phyloP scores from a whole-genome alignment of 2,113 vertebrate genomes.

The Mormoops blainvillei region DNA sequence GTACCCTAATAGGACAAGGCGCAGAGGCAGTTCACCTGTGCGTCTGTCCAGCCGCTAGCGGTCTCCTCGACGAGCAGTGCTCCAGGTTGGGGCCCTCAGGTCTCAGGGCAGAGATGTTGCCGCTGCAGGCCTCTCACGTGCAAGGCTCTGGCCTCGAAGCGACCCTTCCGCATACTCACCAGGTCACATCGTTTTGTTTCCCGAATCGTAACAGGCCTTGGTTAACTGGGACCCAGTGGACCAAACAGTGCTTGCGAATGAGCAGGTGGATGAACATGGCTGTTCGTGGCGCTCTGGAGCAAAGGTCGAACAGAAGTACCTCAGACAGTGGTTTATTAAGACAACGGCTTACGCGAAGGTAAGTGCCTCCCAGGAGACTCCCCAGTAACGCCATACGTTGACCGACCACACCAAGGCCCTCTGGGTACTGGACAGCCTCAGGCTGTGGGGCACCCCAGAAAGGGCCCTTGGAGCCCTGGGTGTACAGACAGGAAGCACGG shows the following conservation, averaged over 20 bases:
- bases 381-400: accelerated
- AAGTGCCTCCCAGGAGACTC: neutral
- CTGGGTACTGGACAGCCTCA: no score
- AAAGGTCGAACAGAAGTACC: conserved; percentile 93
- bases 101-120: neutral
- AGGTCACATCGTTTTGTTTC: conserved; percentile 6
- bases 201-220: conserved; percentile 82
- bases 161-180: neutral
- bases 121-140: accelerated
- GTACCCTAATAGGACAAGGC: neutral
- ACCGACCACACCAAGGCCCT: neutral
- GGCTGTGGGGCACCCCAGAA: neutral
- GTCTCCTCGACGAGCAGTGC: neutral
- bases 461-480: neutral
- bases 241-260: conserved; percentile 95
- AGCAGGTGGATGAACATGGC: conserved; percentile 95
- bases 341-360: conserved; percentile 94
- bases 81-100: neutral
- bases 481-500: neutral
- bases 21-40: accelerated
- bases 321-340: conserved; percentile 97
- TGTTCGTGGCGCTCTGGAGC: conserved; percentile 96
- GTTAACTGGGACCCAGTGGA: conserved; percentile 99
- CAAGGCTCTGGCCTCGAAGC: neutral
- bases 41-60: neutral